phyloP scores from a whole-genome alignment of 1,140 invertebrate species.

The Uloborus diversus region DNA sequence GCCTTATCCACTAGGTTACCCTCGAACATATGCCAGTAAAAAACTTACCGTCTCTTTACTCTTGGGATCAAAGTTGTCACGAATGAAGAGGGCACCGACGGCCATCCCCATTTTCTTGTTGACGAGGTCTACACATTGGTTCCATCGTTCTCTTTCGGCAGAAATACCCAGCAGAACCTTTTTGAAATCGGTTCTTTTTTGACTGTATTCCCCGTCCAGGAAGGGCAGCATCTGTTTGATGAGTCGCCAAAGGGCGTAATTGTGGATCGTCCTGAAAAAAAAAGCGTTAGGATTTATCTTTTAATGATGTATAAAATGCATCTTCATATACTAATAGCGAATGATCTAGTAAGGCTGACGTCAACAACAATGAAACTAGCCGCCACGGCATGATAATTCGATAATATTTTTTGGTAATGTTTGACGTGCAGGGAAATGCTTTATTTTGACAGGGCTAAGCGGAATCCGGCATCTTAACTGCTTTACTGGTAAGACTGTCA shows the following conservation, averaged over 20 bases:
- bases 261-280: slow-evolving; percentile 75
- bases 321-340: too few relatives aligned
- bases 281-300: too few relatives aligned
- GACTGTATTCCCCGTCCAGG: slow-evolving; percentile 83
- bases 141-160: slow-evolving; percentile 73
- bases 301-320: too few relatives aligned
- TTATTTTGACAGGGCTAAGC: too few relatives aligned
- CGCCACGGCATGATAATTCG: too few relatives aligned
- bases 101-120: slow-evolving; percentile 87
- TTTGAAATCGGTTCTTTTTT: slow-evolving; percentile 79
- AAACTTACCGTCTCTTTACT: slow-evolving; percentile 78
- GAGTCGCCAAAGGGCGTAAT: slow-evolving; percentile 85
- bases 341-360: too few relatives aligned
- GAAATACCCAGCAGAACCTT: slow-evolving; percentile 82
- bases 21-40: neutral
- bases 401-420: too few relatives aligned
- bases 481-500: too few relatives aligned
- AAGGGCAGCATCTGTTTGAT: slow-evolving; percentile 82
- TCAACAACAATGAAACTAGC: too few relatives aligned
- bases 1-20: neutral
- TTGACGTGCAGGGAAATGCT: too few relatives aligned
- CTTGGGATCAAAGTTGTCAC: slow-evolving; percentile 83
- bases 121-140: slow-evolving; percentile 81
- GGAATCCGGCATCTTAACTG: too few relatives aligned
- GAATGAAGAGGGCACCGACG: slow-evolving; percentile 84